Base-by-base conservation (phyloP, 2,797 vertebrate species). In the Holocentrus rufus region DNA sequence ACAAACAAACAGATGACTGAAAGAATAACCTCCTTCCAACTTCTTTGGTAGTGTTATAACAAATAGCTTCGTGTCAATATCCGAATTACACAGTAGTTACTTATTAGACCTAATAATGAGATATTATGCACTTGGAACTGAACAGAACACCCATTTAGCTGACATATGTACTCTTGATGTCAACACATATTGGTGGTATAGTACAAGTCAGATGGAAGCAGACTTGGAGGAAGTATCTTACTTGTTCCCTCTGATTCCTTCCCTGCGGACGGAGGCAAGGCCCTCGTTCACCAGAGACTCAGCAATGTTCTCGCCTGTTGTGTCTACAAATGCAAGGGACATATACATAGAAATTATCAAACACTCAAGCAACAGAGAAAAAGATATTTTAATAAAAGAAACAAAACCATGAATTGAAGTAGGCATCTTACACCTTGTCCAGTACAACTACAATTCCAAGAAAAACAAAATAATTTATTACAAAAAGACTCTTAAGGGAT, bases 241-340 rank as follows among this genome's bases (percentile, higher is more conserved):
- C 95, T 95, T 95, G 89, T 93, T 95, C 64, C 94, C 95, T 85
- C 98, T 89, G 91, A 98, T 95, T 63, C 97, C 97, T 92, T 99
- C 98, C 87, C 97, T 94, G 66, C 97, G 96, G 64, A 95, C 94
- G 55, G 94, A 95, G 7, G 97, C 96, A 15, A 99, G 89, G 1
- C 98, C 98, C 76, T 99, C 98, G 0, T 89, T 90, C 84, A 98
- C 96, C 61, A 98, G 89, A 42, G 96, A 94, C 69, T 99, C 98
- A 0, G 97, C 97, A 2, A 99, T 95, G 92, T 96, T 99, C 89
- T 99, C 98, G 0, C 97, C 97, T 0, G 89, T 90, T 15, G 94
- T 96, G 91, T 98, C 97, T 99, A 83, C 3, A 23, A 75, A 6
- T 18, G 81, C 42, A 70, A 14, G 34, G 46, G 25, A 44, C 13